Evolutionary conservation across 2,888 invertebrate genomes (phyloP).

Genomic region (Megaustenia siamemsis): DNA sequence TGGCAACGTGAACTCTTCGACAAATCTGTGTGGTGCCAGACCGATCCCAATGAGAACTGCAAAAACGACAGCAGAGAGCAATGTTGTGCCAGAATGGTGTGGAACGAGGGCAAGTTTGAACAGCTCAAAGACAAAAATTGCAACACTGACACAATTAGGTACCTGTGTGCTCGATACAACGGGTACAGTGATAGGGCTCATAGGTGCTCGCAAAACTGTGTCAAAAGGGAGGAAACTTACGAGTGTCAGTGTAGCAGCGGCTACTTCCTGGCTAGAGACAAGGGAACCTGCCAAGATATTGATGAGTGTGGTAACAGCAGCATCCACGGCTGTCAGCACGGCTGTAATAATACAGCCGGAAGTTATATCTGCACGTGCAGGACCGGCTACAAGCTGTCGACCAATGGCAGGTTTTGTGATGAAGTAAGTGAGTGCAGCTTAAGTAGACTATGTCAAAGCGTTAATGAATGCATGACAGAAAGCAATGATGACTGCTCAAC

Average conservation of each 20-base stretch:
- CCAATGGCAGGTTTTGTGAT: background rate
- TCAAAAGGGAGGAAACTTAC: background rate
- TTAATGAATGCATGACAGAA: no score
- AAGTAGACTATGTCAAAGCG: no score
- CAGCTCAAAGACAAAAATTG: slow-evolving; percentile 9
- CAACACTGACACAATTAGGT: background rate
- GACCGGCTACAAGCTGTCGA: background rate
- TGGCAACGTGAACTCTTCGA: slow-evolving; percentile 2
- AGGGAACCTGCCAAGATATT: background rate
- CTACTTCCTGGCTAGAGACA: slow-evolving; percentile 61
- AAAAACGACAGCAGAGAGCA: background rate
- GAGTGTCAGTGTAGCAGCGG: background rate
- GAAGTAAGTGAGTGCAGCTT: slow-evolving; percentile 23
- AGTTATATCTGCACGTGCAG: slow-evolving; percentile 54
- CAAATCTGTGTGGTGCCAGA: background rate
- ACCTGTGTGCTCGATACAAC: background rate
- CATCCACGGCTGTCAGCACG: background rate
- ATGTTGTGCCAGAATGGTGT: slow-evolving; percentile 25
- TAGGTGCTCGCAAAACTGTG: slow-evolving; percentile 6
- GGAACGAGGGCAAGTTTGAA: background rate
- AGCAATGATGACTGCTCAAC: no score
- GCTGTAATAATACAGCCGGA: slow-evolving; percentile 59
- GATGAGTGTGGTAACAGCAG: background rate
- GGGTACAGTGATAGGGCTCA: background rate
- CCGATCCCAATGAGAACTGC: background rate